phyloP scores from a whole-genome alignment of 2,797 vertebrate genomes.

The Lutjanus campechanus region DNA sequence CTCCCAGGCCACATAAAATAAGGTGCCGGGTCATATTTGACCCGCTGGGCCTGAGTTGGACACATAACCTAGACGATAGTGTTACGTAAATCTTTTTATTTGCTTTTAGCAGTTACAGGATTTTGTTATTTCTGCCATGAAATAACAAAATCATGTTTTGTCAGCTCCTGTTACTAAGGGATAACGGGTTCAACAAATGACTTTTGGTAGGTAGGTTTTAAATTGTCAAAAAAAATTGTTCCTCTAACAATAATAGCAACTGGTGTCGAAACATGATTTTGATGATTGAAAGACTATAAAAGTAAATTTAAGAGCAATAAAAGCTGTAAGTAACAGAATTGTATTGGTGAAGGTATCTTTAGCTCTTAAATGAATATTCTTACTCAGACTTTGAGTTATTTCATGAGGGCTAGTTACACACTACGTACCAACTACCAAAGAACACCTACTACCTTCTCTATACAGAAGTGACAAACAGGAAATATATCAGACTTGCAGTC shows the following conservation, averaged over 20 bases:
- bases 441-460: background rate
- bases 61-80: background rate
- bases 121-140: background rate
- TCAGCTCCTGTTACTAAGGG: constrained; percentile 7
- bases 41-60: too few relatives aligned
- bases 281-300: background rate
- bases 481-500: background rate
- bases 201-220: background rate
- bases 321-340: background rate
- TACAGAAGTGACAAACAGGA: background rate
- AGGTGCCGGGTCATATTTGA: too few relatives aligned
- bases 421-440: background rate
- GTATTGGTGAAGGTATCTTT: background rate
- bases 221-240: background rate
- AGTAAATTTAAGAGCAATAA: background rate
- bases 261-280: background rate
- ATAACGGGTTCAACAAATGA: background rate
- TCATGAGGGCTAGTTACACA: background rate
- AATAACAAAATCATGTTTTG: too few relatives aligned
- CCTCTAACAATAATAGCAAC: background rate
- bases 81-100: background rate
- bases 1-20: too few relatives aligned
- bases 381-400: background rate
- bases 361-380: background rate
- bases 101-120: background rate